Base-by-base conservation (phyloP, 1,140 invertebrate species). In the Cecropterus lyciades region DNA sequence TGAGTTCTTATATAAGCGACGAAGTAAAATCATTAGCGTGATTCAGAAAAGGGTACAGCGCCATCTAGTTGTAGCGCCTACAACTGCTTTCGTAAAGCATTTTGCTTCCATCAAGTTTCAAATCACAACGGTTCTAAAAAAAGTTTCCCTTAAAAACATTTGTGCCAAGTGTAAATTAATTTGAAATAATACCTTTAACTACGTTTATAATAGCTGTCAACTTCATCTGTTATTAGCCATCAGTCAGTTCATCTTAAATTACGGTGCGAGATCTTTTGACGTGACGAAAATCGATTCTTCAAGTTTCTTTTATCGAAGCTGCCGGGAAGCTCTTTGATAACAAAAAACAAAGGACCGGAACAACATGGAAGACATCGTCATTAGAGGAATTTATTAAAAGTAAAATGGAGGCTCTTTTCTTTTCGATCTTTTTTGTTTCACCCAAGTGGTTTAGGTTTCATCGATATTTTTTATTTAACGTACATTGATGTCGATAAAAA, bases 351-450 rank as follows among this genome's bases (percentile, higher is more conserved):
- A 56, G 53, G 33, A 15, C 16, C 37, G 53, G 16, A 37, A 53
- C 51, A 56, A 56, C 53, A 56, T 43, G 37, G 37, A 33, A 45
- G 53, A 59, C 56, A 46, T 46, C 24, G 43, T 59, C 56, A 59
- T 59, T 59, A 59, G 56, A 59, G 24, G 11, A 15, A 33, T 46
- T 59, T 59, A 59, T 59, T 59, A 56, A 56, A 56, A 45, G 15
- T 17, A 45, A 45, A 45, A 45, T 45, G 43, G 14, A 9, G 13
- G 14, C 43, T 45, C 43, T 45, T 16, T 45, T 17, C 5, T 45
- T 45, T 15, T 1, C 37, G 9, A 13, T 11, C 37, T 40, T 40
- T 40, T 40, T 40, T n/a, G n/a, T 33, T 40, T 13, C 37, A n/a
- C 37, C 37, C 0, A 40, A 40, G 37, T 13, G 37, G n/a, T 40